Base-by-base conservation (phyloP, 1,140 invertebrate species). In the Orius insidiosus region DNA sequence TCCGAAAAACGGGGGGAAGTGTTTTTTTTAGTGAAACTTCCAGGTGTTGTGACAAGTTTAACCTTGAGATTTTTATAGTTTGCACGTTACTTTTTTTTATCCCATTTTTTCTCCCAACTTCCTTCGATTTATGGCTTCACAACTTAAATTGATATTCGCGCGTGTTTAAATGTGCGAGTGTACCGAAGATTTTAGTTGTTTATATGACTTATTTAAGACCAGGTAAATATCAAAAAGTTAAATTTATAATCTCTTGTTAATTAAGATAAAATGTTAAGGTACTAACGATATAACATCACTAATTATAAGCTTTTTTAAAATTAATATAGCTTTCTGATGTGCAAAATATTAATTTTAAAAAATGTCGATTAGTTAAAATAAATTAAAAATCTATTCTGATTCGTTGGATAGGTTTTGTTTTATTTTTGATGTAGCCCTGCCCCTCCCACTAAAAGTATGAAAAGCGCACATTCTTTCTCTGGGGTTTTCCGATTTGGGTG, bases 141-240 rank as follows among this genome's bases (percentile, higher is more conserved):
- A 4, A 10, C 8, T 43, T 32, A n/a, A n/a, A n/a, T n/a, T n/a
- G n/a, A 4, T 7, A 9, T 16, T 19, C 19, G 18, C 16, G n/a
- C 5, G 19, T 15, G 18, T 11, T 39, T 46, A 43, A 44, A 51
- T 54, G 53, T 51, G 45, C 52, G 42, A 48, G 15, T 40, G 19
- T 14, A 18, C 34, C 24, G 31, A 15, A 9, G 32, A 30, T 15
- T 38, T 31, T 24, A 48, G 32, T 34, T 19, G 47, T 50, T 48
- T 54, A 49, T 52, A 52, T 51, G 53, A 49, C 42, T 54, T 45
- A 48, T 54, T 51, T 50, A 54, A 51, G 53, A 48, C 48, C 52
- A 52, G 53, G 51, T 24, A 24, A 24, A 24, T 24, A 24, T 24
- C 3, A 24, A 24, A 24, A 43, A 18, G 41, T 43, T 30, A 40